Evolutionary conservation across 2,113 vertebrate species (phyloP).

Genomic region (Brienomyrus longianalis): DNA sequence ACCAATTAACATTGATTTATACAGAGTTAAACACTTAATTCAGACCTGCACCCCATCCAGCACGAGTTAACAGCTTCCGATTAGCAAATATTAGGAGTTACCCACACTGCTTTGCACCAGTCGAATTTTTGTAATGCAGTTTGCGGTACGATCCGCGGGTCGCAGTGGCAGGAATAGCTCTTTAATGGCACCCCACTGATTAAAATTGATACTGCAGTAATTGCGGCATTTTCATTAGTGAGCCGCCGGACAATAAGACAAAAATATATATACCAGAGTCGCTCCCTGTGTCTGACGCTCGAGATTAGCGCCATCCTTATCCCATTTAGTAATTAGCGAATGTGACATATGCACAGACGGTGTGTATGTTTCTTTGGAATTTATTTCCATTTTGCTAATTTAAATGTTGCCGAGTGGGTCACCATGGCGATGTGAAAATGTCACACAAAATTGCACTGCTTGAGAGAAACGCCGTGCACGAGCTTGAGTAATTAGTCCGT

Average conservation of each 20-base stretch:
- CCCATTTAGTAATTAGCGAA: neutral
- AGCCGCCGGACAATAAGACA: neutral
- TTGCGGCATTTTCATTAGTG: neutral
- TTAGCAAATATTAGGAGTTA: slow-evolving; percentile 54
- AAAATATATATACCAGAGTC: neutral
- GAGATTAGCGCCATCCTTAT: neutral
- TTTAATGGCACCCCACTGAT: neutral
- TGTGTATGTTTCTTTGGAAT: neutral
- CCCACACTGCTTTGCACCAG: slow-evolving; percentile 36
- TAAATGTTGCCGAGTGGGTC: neutral
- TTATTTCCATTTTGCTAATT: neutral
- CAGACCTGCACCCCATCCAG: slow-evolving; percentile 50
- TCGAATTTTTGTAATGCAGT: slow-evolving; percentile 41
- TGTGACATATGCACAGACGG: neutral
- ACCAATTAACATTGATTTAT: slow-evolving; percentile 58
- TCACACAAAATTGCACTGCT: neutral
- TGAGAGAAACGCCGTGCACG: neutral
- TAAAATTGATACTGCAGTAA: neutral
- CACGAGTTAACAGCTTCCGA: slow-evolving; percentile 61
- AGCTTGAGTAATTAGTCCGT: neutral
- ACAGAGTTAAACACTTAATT: slow-evolving; percentile 51
- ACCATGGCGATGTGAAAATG: slow-evolving; percentile 11
- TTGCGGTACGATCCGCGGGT: slow-evolving; percentile 39
- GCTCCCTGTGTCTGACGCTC: neutral
- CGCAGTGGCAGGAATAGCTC: no score